Conservation (phyloP, 2,888 invertebrate genomes). For the Megamerina dolium region DNA sequence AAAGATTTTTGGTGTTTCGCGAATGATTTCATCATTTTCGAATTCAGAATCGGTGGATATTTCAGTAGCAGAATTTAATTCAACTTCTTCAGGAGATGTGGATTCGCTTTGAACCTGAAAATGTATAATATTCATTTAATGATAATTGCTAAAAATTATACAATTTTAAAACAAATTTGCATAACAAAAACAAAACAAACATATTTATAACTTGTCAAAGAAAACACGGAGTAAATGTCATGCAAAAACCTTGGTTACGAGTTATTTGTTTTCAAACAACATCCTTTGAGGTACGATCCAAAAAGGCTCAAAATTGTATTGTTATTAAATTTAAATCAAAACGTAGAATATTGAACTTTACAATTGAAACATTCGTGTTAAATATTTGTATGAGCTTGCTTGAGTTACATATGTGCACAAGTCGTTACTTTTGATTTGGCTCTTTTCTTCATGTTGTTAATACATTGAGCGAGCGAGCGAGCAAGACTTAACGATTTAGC, state of each 20-base stretch:
- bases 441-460: too few species aligned
- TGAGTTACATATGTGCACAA: too few species aligned
- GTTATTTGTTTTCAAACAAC: slow-evolving; percentile 17
- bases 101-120: slow-evolving; percentile 62
- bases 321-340: slow-evolving; percentile 5
- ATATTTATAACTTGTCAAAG: neutral
- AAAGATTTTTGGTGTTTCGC: slow-evolving; percentile 68
- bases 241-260: slow-evolving; percentile 6
- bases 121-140: slow-evolving; percentile 5
- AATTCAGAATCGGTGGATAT: slow-evolving; percentile 91
- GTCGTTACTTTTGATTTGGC: too few species aligned
- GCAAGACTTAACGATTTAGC: slow-evolving; percentile 1
- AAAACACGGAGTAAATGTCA: slow-evolving; percentile 3
- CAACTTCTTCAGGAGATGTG: slow-evolving; percentile 64
- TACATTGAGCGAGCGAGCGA: neutral
- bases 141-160: neutral
- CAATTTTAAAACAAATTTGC: slow-evolving; percentile 7
- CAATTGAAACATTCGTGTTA: too few species aligned
- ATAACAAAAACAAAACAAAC: slow-evolving; percentile 10
- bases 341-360: too few species aligned
- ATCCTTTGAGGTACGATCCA: slow-evolving; percentile 50
- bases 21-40: slow-evolving; percentile 68
- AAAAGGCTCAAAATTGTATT: slow-evolving; percentile 37
- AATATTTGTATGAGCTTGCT: too few species aligned
- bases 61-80: slow-evolving; percentile 82